Evolutionary conservation across 2,797 vertebrate species (phyloP), one percentile per base, ranked within the genome.

Genomic region (Clamator glandarius): DNA sequence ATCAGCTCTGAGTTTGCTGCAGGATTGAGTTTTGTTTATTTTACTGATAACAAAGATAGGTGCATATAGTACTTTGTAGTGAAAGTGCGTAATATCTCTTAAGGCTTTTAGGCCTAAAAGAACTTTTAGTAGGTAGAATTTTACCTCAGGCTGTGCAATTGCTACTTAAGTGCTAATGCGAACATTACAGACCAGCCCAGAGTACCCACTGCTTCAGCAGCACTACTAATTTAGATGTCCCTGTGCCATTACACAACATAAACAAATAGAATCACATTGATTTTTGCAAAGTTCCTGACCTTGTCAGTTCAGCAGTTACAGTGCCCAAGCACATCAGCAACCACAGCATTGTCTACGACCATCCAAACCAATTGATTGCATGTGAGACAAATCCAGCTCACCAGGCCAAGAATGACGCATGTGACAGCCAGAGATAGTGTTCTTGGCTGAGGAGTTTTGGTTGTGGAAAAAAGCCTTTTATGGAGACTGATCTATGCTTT

Each of bases 201-300:
- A 41, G 12, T 44, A 39, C 4, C 7, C 3, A 16, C 26, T 67
- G 6, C 35, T 70, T 81, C 23, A 39, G 29, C 24, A 76, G 1
- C 0, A 0, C 36, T 33, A 19, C 26, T 75, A 8, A 10, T 42
- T 55, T 11, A 23, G 35, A 14, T 4, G 5, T 48, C 16, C 20
- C 19, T 0, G 0, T 66, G 29, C 24, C 28, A 5, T n/a, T 77
- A 35, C 11, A 35, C 28, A 29, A 2, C 59, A 29, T 12, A 57
- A 74, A 63, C 17, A 36, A 46, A 28, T 52, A 44, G 15, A 8
- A 5, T 62, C 26, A 39, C 29, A 3, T 4, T 26, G 69, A 39
- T 59, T 70, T 66, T 46, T 19, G 2, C 35, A 36, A 29, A 48
- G 21, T 36, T 52, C 33, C 3, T 68, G 11, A 33, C 31, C 21